Base-by-base conservation (phyloP, 2,888 invertebrate species). In the Gisinianus flammeolus region DNA sequence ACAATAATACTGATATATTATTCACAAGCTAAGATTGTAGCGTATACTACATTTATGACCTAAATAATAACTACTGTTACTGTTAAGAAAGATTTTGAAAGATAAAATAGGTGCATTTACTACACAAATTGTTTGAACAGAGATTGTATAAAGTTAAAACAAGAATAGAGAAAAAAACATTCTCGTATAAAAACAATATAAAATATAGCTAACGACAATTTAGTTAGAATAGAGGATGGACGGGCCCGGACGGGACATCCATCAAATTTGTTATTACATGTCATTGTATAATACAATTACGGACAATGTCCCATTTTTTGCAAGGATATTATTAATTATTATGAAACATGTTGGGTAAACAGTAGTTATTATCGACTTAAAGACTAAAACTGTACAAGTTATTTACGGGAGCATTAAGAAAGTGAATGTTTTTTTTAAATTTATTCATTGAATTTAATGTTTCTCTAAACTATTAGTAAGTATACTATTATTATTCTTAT, bases 351-450 rank as follows among this genome's bases (percentile, higher is more conserved):
- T 44, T 2, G 12, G 44, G 44, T 44, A 44, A 44, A 44, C 44
- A 44, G 44, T 52, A 69, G 44, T 69, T 69, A 44, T 69, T 35
- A 44, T 35, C 24, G 30, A 64, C 64, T 64, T 64, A 26, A 64
- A 64, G 26, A 64, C 22, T 64, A 26, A 64, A 64, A 26, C 16
- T 64, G 64, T 64, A 64, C 64, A 64, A 64, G 62, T 24, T 56
- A 56, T 56, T 62, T 35, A 35, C 35, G 44, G 19, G 44, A 44
- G 19, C 19, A 44, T 44, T 2, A 44, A 8, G 35, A 16, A 44
- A 44, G 12, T 44, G 19, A 16, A 16, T 44, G 44, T 6, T 44
- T 16, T 1, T 44, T 16, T 44, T 35, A 8, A 35, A 35, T 8
- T 44, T 16, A 44, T 44, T 2, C n/a, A n/a, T 44, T 44, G 19